Evolutionary conservation across 2,797 vertebrate genomes (phyloP).

Genomic region (Xenentodon cancila): DNA sequence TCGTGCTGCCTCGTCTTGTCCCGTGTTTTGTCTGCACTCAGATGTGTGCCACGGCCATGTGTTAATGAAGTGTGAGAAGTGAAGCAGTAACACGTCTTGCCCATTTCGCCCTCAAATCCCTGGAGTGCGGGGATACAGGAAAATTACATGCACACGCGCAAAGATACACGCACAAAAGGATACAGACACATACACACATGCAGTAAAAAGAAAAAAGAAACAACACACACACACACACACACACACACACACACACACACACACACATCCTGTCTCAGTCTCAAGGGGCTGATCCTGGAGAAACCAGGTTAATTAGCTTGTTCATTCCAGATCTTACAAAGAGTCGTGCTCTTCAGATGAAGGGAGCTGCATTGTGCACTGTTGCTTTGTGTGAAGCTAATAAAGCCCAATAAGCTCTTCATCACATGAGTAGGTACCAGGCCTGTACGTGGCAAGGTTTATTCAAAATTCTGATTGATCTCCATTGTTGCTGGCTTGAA

Average conservation of each 20-base stretch:
- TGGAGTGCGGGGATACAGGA: slow-evolving; percentile 38
- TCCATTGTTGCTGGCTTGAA: slow-evolving; percentile 54
- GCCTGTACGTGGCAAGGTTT: slow-evolving; percentile 55
- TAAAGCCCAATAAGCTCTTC: slow-evolving; percentile 70
- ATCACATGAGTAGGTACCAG: slow-evolving; percentile 54
- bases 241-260: slow-evolving; percentile 14
- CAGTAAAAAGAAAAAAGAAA: neutral
- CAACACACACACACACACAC: neutral
- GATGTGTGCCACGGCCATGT: slow-evolving; percentile 73
- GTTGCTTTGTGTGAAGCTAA: slow-evolving; percentile 69
- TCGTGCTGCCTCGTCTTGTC: slow-evolving; percentile 23
- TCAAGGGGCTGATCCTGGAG: slow-evolving; percentile 82
- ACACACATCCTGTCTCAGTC: slow-evolving; percentile 70
- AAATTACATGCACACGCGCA: slow-evolving; percentile 2
- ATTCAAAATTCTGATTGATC: slow-evolving; percentile 64
- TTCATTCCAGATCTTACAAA: slow-evolving; percentile 80
- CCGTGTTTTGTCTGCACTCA: slow-evolving; percentile 64
- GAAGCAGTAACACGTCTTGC: slow-evolving; percentile 86
- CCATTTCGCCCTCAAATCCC: slow-evolving; percentile 73
- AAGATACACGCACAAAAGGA: slow-evolving; percentile 14
- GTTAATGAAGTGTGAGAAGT: slow-evolving; percentile 95
- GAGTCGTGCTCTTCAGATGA: slow-evolving; percentile 70
- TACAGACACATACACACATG: neutral
- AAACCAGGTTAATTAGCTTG: slow-evolving; percentile 91
- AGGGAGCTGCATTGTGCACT: slow-evolving; percentile 66